phyloP scores from a whole-genome alignment of 2,797 vertebrate species.

The Halcyon chelicuti region DNA sequence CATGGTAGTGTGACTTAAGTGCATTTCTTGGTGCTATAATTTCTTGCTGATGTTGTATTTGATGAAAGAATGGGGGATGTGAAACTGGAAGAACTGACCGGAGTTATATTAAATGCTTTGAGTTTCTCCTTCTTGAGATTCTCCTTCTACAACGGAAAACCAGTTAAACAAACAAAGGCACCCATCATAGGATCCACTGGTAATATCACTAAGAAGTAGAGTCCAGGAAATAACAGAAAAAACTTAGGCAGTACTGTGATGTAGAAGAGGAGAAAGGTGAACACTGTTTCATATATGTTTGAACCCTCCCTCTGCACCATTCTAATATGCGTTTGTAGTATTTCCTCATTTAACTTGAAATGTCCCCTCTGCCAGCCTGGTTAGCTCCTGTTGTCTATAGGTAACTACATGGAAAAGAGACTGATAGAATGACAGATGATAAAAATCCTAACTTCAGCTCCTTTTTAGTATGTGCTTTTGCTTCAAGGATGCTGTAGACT shows the following conservation, averaged over 20 bases:
- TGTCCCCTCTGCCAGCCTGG: neutral
- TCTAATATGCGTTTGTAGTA: neutral
- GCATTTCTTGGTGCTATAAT: neutral
- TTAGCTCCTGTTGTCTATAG: neutral
- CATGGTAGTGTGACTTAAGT: neutral
- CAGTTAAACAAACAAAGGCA: neutral
- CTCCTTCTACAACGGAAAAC: neutral
- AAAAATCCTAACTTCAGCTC: neutral
- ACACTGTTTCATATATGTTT: neutral
- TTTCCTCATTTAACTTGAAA: neutral
- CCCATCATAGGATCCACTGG: neutral
- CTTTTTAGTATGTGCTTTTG: neutral
- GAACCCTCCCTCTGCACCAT: neutral
- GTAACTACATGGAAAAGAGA: neutral
- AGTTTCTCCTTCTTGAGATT: neutral
- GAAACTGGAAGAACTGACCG: neutral
- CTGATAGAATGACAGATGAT: neutral
- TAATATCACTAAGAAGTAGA: neutral
- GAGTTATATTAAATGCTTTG: neutral
- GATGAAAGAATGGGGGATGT: neutral
- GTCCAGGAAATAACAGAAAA: neutral
- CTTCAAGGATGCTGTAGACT: neutral
- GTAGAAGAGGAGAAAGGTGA: neutral
- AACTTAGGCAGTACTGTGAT: neutral
- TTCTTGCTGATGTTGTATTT: neutral